Conservation (phyloP, 2,888 invertebrate species). For the Temnothorax unifasciatus region DNA sequence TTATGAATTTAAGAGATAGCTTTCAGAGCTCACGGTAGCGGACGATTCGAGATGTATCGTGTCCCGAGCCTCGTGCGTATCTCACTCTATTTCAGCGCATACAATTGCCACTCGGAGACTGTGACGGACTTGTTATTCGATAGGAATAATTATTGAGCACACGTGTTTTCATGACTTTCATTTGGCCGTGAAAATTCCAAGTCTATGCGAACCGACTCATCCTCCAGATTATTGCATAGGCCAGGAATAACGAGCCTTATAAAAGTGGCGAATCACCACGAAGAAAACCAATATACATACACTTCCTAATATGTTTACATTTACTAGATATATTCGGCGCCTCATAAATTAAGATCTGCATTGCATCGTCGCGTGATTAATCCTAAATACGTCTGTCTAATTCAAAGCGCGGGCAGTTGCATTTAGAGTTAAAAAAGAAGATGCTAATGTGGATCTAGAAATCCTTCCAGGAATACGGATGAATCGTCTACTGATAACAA, state of each 20-base stretch:
- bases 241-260: constrained; percentile 39
- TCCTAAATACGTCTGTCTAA: constrained; percentile 13
- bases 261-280: not conserved
- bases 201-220: constrained; percentile 26
- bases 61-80: constrained; percentile 18
- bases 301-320: constrained; percentile 41
- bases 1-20: constrained; percentile 72
- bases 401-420: not conserved
- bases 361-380: constrained; percentile 8
- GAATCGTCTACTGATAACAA: constrained; percentile 26
- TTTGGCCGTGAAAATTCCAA: constrained; percentile 19
- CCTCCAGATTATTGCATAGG: not conserved
- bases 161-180: constrained; percentile 25
- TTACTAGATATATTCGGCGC: constrained; percentile 35
- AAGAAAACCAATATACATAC: constrained; percentile 44
- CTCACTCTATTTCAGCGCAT: constrained; percentile 27
- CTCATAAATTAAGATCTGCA: constrained; percentile 22
- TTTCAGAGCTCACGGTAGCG: constrained; percentile 53
- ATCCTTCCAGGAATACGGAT: constrained; percentile 39
- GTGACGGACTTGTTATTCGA: constrained; percentile 33
- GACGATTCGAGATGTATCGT: constrained; percentile 8
- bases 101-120: constrained; percentile 37
- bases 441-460: constrained; percentile 12
- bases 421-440: not conserved
- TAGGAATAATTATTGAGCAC: constrained; percentile 43